phyloP scores from a whole-genome alignment of 2,113 vertebrate genomes.

The Herpetotheres cachinnans region DNA sequence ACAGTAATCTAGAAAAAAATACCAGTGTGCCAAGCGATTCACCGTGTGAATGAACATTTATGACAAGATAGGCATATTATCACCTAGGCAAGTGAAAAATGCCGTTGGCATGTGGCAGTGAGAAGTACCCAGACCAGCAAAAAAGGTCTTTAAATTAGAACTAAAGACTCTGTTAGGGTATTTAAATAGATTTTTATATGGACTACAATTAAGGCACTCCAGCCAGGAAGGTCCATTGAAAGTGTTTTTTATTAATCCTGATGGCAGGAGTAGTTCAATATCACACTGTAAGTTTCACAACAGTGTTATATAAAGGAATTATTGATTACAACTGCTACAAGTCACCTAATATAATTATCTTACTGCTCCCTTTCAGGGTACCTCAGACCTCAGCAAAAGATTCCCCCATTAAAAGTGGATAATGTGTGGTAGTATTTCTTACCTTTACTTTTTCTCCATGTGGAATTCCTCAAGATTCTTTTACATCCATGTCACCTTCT shows the following conservation, averaged over 20 bases:
- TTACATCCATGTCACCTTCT: background rate
- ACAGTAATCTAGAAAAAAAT: background rate
- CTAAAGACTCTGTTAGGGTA: background rate
- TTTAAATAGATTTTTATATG: conserved; percentile 7
- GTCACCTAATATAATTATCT: background rate
- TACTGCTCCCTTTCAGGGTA: background rate
- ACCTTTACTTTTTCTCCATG: background rate
- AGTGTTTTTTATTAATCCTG: background rate
- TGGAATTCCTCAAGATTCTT: background rate
- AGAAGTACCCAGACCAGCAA: background rate
- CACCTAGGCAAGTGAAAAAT: background rate
- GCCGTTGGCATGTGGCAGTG: background rate
- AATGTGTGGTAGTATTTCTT: background rate
- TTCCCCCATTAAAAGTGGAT: background rate
- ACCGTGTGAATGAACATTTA: background rate
- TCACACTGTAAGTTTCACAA: background rate
- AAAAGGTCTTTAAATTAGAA: conserved; percentile 8
- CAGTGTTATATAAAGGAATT: background rate
- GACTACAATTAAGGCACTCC: background rate
- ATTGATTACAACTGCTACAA: background rate
- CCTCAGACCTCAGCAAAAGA: background rate
- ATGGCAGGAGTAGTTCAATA: background rate
- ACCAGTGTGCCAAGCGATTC: background rate
- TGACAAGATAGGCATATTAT: background rate
- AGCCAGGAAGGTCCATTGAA: background rate